Evolutionary conservation across 1,140 invertebrate species (phyloP).

Genomic region (Listronotus oregonensis): DNA sequence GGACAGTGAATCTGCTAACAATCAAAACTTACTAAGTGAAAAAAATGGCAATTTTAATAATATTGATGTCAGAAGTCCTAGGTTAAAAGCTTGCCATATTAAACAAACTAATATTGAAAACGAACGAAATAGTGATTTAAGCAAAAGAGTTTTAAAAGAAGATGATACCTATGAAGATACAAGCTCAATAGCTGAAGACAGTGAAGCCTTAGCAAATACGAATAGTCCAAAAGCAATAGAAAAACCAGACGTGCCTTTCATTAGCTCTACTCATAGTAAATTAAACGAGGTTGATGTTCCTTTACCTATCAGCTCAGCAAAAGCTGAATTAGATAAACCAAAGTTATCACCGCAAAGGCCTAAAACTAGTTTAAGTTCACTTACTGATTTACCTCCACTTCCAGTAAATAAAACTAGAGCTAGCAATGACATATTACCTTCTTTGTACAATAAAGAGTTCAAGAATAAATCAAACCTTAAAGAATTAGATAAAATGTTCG

Average conservation of each 20-base stretch:
- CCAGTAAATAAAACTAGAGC: constrained; percentile 44
- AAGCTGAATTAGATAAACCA: constrained; percentile 27
- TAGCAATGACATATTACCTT: constrained; percentile 47
- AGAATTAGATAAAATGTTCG: constrained; percentile 44
- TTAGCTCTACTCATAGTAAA: constrained; percentile 8
- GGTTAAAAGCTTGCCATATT: background rate
- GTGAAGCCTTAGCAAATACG: constrained; percentile 21
- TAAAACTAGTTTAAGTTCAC: constrained; percentile 41
- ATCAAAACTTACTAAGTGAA: too few species aligned
- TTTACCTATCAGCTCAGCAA: constrained; percentile 25
- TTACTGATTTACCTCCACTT: constrained; percentile 43
- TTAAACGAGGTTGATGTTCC: constrained; percentile 24
- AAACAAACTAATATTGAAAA: too few species aligned
- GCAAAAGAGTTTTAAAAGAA: constrained; percentile 25
- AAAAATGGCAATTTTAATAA: too few species aligned
- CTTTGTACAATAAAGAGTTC: constrained; percentile 50
- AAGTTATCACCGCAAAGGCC: constrained; percentile 41
- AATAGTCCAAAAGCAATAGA: background rate
- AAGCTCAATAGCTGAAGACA: constrained; percentile 48
- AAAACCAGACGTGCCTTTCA: constrained; percentile 6
- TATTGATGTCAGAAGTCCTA: too few species aligned
- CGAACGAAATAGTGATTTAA: background rate
- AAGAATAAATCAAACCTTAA: constrained; percentile 43
- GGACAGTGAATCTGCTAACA: too few species aligned
- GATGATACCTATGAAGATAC: constrained; percentile 48